Base-by-base conservation (phyloP, 2,797 vertebrate species). In the Oryzias dopingdopingensis region DNA sequence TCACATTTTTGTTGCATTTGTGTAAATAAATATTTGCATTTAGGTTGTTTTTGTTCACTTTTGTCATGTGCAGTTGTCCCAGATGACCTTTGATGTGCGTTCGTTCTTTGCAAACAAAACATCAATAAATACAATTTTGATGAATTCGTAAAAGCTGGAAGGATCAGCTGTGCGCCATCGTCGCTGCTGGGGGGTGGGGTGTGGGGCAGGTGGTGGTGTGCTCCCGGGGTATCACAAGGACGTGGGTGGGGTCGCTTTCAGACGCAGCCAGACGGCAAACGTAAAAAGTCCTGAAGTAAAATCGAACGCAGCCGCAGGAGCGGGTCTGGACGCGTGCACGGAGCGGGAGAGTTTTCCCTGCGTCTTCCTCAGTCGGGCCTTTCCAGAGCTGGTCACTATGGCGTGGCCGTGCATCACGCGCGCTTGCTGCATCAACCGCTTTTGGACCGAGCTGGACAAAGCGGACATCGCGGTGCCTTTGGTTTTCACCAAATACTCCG, bases 381-480 rank as follows among this genome's bases (percentile, higher is more conserved):
- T 26, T 49, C 15, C 40, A 6, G 54, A 46, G 13, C 40, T 14
- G 12, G 32, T 40, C 70, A 69, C n/a, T 67, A 98, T 99, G 97
- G 97, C 97, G 54, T 98, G 97, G 97, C 96, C 97, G 71, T 99
- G 96, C 89, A 96, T 99, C 63, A 98, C 95, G 76, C 93, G 96
- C 77, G 97, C 96, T 20, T 99, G 97, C 93, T 98, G 97, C 93
- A 96, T 98, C 76, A 97, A 96, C 70, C 96, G 97, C 42, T 97
- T 96, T 75, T 99, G 97, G 97, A 96, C 91, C 85, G 96, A 99
- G 86, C 85, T 99, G 72, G 97, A 99, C 83, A 98, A 98, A 86
- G 96, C 88, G 54, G 96, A 99, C 86, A 97, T 99, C 80, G 94
- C 96, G 0, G 96, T 99, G 71, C 96, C 97, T 37, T 83, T 99